Evolutionary conservation across 2,113 vertebrate species (phyloP), one percentile per base, ranked within the genome.

Genomic region (Grus americana): DNA sequence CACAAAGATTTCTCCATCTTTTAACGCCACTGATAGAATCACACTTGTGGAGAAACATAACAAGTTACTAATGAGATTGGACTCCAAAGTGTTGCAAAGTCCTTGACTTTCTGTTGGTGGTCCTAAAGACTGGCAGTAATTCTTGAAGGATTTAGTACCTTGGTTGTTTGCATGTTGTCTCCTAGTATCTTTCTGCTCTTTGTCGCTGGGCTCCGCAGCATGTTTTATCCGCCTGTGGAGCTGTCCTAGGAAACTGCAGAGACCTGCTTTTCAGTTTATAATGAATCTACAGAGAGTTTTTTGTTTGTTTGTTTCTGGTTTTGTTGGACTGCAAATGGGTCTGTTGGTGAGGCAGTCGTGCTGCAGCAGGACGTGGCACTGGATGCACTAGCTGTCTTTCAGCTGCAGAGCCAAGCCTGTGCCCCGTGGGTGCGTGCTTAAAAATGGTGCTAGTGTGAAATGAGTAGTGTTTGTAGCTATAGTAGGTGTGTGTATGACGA

Each of bases 371-470:
- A 65, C 34, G 5, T 16, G 19, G 11, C 15, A 9, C 46, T 24
- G 59, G 49, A 7, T 55, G 40, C 11, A 24, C 2, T 9, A 34
- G 40, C 9, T 55, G 58, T 29, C 36, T 36, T 66, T 36, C 49
- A 13, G 54, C 29, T 59, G 44, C 57, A 44, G 12, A 61, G 46
- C 44, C 21, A 6, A 54, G 18, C 22, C 47, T n/a, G 34, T 46
- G 38, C 32, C 67, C 11, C 2, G 0, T 3, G 7, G 23, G 16
- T 23, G 38, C 0, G 0, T 78, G 72, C 55, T 15, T 18, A 5
- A 34, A 24, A 26, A 2, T 1, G 18, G 30, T 65, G 19, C 79
- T 24, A 0, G 23, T 7, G 6, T 20, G 3, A 75, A 47, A 42
- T 46, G 34, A 32, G 14, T 3, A 9, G 4, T 20, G 2, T 40